Evolutionary conservation across 2,888 invertebrate species (phyloP).

Genomic region (Eucriotettix oculatus): DNA sequence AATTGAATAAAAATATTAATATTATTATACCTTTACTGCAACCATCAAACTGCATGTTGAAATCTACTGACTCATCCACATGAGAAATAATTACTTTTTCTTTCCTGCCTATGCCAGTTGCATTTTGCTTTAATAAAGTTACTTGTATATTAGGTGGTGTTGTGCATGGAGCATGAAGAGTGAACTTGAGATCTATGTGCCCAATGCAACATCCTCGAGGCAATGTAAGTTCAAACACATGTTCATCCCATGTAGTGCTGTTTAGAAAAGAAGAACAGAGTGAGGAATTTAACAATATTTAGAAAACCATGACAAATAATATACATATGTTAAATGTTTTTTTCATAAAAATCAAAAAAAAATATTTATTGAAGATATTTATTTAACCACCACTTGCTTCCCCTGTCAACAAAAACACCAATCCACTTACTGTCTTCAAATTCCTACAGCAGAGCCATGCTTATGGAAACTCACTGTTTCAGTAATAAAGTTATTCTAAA

Average conservation of each 20-base stretch:
- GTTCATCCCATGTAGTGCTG: slow-evolving; percentile 79
- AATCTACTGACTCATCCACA: slow-evolving; percentile 35
- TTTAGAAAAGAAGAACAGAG: slow-evolving; percentile 4
- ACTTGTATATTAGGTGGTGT: slow-evolving; percentile 67
- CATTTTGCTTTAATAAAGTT: slow-evolving; percentile 49
- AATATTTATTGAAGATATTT: too few species aligned
- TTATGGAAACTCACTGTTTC: too few species aligned
- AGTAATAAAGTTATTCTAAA: too few species aligned
- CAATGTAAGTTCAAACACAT: slow-evolving; percentile 74
- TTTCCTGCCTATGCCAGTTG: slow-evolving; percentile 39
- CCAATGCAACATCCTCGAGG: slow-evolving; percentile 59
- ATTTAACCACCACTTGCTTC: too few species aligned
- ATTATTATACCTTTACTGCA: slow-evolving; percentile 2
- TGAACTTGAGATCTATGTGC: slow-evolving; percentile 81
- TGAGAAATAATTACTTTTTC: slow-evolving; percentile 13
- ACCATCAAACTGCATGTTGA: slow-evolving; percentile 16
- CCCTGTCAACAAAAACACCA: too few species aligned
- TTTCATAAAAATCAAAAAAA: too few species aligned
- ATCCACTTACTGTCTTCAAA: too few species aligned
- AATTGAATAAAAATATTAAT: neutral
- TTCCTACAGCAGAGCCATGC: too few species aligned
- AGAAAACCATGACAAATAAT: slow-evolving; percentile 2
- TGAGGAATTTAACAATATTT: neutral
- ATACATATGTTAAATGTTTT: too few species aligned
- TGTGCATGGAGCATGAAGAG: slow-evolving; percentile 58